These are phyloP conservation scores for Lottia scabra DNA, from an alignment of 2,888 invertebrate species.

Conservation along the genomic window DNA sequence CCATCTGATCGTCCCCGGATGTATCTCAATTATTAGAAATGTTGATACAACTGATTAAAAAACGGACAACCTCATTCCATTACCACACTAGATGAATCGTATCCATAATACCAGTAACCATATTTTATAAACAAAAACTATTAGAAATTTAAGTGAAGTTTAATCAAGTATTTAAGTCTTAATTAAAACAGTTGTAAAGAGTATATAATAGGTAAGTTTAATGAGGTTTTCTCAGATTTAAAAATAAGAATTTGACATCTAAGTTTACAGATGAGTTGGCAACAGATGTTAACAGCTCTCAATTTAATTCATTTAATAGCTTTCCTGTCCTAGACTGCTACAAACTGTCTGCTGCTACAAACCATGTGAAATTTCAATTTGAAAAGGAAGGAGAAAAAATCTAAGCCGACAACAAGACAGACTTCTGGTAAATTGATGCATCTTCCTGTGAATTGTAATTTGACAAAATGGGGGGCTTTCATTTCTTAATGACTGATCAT, in stretches of 20 bases:
- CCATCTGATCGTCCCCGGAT: too few relatives aligned
- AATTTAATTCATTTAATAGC: slow-evolving; percentile 4
- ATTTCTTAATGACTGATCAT: neutral
- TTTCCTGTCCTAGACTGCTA: neutral
- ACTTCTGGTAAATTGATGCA: neutral
- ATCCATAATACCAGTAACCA: too few relatives aligned
- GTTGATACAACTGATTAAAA: too few relatives aligned
- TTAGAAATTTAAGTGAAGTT: too few relatives aligned
- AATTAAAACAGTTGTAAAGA: too few relatives aligned
- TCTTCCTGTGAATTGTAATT: neutral
- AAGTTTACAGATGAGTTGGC: neutral
- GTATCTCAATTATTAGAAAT: too few relatives aligned
- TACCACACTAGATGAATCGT: too few relatives aligned
- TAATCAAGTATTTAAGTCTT: too few relatives aligned
- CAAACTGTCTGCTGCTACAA: neutral
- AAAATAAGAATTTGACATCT: neutral
- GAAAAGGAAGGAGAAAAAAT: neutral
- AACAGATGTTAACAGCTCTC: neutral
- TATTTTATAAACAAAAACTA: too few relatives aligned
- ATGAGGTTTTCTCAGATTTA: neutral
- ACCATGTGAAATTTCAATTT: slow-evolving; percentile 5
- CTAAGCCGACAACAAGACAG: neutral
- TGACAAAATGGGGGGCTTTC: neutral
- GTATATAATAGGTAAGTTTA: too few relatives aligned
- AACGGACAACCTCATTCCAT: too few relatives aligned